Percentiles rank a stretch among this genome's conserved stretches.
Evolutionary conservation across 2,888 invertebrate genomes (phyloP).

Genomic region (Drosophila colorata): DNA sequence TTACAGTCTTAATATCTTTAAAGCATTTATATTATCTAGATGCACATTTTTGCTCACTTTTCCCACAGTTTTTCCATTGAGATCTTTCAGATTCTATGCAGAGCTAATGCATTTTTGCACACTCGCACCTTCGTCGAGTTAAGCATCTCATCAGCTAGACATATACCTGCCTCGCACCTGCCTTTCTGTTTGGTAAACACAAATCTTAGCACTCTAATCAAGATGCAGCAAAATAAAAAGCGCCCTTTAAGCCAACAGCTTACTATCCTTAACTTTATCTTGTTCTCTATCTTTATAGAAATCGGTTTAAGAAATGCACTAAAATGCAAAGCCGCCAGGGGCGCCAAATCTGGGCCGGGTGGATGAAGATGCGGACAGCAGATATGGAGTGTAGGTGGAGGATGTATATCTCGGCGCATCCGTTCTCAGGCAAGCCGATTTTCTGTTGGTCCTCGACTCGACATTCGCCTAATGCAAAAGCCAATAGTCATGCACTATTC

Average conservation of each 20-base stretch:
- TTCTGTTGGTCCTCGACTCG: slow-evolving; percentile 39
- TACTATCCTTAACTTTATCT: slow-evolving; percentile 13
- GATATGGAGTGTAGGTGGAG: slow-evolving; percentile 4
- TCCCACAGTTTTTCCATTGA: slow-evolving; percentile 28
- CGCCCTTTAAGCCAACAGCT: slow-evolving; percentile 18
- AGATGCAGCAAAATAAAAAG: slow-evolving; percentile 40
- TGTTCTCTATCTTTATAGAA: slow-evolving; percentile 22
- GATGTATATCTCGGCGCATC: slow-evolving; percentile 14
- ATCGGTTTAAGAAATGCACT: slow-evolving; percentile 57
- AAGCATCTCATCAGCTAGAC: slow-evolving; percentile 46
- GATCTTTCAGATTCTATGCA: neutral
- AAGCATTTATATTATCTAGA: neutral
- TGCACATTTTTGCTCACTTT: slow-evolving; percentile 3
- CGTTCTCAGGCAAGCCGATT: slow-evolving; percentile 49
- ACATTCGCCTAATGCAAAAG: slow-evolving; percentile 62
- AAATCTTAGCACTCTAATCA: slow-evolving; percentile 47
- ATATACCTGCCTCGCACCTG: too few relatives aligned
- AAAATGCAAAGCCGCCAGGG: slow-evolving; percentile 39
- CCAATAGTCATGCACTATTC: slow-evolving; percentile 77
- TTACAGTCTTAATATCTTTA: neutral
- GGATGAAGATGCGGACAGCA: slow-evolving; percentile 2
- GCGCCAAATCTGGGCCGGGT: slow-evolving; percentile 4
- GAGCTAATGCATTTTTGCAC: slow-evolving; percentile 29
- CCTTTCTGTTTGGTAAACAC: slow-evolving; percentile 62
- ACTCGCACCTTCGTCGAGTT: slow-evolving; percentile 50